Percentiles rank a stretch among this genome's conserved stretches.
phyloP scores from a whole-genome alignment of 2,888 invertebrate species.

The Lypha dubia region DNA sequence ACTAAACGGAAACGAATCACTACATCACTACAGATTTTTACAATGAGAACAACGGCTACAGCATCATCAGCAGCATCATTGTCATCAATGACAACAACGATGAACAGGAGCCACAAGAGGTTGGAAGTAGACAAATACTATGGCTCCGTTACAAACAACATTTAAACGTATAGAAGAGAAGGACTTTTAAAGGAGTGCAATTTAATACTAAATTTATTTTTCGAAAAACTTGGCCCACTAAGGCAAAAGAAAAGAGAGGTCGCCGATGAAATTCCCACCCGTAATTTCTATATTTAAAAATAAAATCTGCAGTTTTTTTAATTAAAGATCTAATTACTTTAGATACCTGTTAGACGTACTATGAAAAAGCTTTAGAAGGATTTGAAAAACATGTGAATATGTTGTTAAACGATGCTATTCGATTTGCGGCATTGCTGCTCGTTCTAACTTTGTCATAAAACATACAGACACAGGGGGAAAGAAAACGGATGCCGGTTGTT shows the following conservation, averaged over 20 bases:
- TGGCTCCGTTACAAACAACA: conserved; percentile 7
- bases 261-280: no score
- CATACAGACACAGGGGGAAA: conserved; percentile 69
- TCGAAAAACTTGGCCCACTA: no score
- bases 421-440: conserved; percentile 47
- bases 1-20: conserved; percentile 45
- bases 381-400: conserved; percentile 57
- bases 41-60: conserved; percentile 18
- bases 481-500: conserved; percentile 79
- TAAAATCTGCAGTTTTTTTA: no score
- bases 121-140: conserved; percentile 2
- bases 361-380: conserved; percentile 44
- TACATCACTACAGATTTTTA: background rate
- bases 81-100: conserved; percentile 46
- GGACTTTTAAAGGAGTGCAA: conserved; percentile 18
- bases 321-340: conserved; percentile 34
- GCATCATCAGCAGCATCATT: conserved; percentile 48
- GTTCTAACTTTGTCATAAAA: conserved; percentile 35
- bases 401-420: conserved; percentile 33
- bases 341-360: conserved; percentile 34
- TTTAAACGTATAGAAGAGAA: background rate
- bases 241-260: no score
- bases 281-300: no score
- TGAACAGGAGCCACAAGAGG: conserved; percentile 26
- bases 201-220: background rate